Evolutionary conservation across 2,797 vertebrate genomes (phyloP).

Genomic region (Cossypha heuglini): DNA sequence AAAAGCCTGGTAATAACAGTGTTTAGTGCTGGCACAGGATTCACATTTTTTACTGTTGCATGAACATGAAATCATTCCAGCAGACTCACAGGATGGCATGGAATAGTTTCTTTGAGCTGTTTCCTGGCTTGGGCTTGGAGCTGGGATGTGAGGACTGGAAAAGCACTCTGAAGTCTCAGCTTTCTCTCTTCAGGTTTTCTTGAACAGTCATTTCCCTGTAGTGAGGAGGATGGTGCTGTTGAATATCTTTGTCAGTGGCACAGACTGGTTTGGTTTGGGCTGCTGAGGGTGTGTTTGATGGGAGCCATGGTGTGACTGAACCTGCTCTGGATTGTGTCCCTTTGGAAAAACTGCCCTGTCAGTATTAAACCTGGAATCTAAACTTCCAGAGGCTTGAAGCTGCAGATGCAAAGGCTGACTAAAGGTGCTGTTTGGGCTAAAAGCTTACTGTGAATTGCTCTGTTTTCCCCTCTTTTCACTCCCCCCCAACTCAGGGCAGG

Average conservation of each 20-base stretch:
- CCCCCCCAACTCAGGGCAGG: background rate
- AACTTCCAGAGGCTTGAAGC: background rate
- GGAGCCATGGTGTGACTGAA: background rate
- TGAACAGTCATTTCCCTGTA: background rate
- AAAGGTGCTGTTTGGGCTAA: background rate
- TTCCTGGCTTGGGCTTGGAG: background rate
- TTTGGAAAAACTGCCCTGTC: background rate
- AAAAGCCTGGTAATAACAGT: background rate
- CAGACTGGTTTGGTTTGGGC: background rate
- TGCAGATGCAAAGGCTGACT: background rate
- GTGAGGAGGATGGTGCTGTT: background rate
- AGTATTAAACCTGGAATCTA: background rate
- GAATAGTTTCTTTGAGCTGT: background rate
- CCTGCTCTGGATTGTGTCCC: background rate
- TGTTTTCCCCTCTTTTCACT: background rate
- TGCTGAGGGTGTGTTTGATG: background rate
- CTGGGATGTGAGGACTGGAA: background rate
- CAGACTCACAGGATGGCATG: background rate
- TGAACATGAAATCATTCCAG: background rate
- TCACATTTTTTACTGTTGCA: background rate
- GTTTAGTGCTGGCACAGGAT: background rate
- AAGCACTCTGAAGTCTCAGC: background rate
- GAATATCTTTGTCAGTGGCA: background rate
- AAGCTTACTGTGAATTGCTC: background rate
- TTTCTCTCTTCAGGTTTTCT: background rate